Evolutionary conservation across 2,113 vertebrate genomes (phyloP), one percentile per base, ranked within the genome.

Genomic region (Burhinus oedicnemus): DNA sequence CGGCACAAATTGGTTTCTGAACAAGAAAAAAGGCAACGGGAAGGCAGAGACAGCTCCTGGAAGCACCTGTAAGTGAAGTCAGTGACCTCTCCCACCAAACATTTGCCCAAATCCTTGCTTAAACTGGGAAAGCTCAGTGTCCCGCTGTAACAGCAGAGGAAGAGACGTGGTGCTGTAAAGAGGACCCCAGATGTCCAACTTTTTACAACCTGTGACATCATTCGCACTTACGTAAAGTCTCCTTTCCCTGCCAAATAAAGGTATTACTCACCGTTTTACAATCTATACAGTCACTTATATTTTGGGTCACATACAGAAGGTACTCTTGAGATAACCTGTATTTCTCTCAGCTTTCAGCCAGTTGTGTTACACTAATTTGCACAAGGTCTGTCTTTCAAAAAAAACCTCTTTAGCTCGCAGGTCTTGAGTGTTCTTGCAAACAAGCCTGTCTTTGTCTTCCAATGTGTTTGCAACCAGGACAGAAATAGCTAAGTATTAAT

Each of bases 11-110:
- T 6, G 38, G 51, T 15, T 42, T 42, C 15, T 3, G 61, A 54
- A 19, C 11, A 15, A 1, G 38, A 15, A 8, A 6, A 45, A 32
- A 7, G 0, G 0, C n/a, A 3, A 9, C 0, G 11, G 29, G 9
- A 14, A 83, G 22, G 58, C 66, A 55, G 40, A 68, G 36, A 4
- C 61, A 15, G 15, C 51, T 51, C 61, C 49, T 16, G 51, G 78
- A 19, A 42, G 22, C 29, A 11, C 6, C 44, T 8, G 4, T 0
- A 8, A 15, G 34, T 2, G 40, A 44, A 64, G 38, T 29, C 47
- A 9, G 7, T 15, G 29, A 61, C 15, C 32, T 1, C 16, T 7
- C 42, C 61, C 57, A 27, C 10, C 55, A 9, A 9, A 0, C 5
- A 1, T 6, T 23, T 9, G 7, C 2, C 57, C 77, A 64, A 76